Evolutionary conservation across 1,140 invertebrate species (phyloP).

Genomic region (Heliconius hewitsoni): DNA sequence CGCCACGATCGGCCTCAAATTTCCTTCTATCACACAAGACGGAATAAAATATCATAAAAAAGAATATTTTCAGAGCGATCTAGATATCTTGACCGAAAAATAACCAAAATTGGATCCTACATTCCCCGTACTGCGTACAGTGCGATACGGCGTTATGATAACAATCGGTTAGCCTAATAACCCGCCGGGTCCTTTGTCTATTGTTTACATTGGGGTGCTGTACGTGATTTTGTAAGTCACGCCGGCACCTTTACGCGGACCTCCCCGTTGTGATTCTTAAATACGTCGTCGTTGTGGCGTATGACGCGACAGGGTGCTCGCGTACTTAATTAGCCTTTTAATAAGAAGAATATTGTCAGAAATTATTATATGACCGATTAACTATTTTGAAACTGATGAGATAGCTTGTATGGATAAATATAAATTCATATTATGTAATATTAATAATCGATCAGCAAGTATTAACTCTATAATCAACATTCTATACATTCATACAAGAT

Average conservation of each 20-base stretch:
- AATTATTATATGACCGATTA: slow-evolving; percentile 19
- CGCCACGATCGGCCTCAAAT: no score
- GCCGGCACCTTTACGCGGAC: slow-evolving; percentile 70
- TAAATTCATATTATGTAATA: neutral
- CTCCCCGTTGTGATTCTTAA: slow-evolving; percentile 69
- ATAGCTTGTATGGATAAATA: neutral
- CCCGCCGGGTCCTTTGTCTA: slow-evolving; percentile 70
- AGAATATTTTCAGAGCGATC: slow-evolving; percentile 7
- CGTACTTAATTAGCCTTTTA: slow-evolving; percentile 33
- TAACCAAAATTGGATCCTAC: neutral
- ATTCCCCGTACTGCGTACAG: slow-evolving; percentile 53
- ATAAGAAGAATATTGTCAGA: slow-evolving; percentile 16
- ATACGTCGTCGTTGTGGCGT: slow-evolving; percentile 59
- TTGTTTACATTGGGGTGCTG: slow-evolving; percentile 74
- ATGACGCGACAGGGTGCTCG: slow-evolving; percentile 50
- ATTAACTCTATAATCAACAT: neutral
- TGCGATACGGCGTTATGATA: slow-evolving; percentile 48
- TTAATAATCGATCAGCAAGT: neutral
- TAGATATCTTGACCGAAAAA: slow-evolving; percentile 41
- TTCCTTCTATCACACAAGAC: neutral
- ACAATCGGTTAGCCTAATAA: slow-evolving; percentile 67
- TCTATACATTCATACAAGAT: no score
- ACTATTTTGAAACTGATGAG: neutral
- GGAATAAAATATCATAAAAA: neutral
- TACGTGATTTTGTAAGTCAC: slow-evolving; percentile 74